Evolutionary conservation across 2,113 vertebrate genomes (phyloP), one percentile per base, ranked within the genome.

Genomic region (Microcebus jonahi): DNA sequence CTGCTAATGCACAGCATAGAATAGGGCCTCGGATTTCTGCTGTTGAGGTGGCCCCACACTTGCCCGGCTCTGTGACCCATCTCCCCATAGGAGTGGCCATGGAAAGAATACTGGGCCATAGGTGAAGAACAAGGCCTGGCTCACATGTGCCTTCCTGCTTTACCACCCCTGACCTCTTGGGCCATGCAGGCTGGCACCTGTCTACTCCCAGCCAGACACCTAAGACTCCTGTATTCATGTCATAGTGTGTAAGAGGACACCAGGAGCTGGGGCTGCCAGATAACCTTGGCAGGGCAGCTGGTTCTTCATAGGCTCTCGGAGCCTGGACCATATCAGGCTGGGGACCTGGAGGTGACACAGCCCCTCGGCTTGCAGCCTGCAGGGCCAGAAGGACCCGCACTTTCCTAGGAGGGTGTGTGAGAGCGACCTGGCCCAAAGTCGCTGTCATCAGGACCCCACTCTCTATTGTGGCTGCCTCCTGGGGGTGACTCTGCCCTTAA

Each of bases 221-320:
- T 77, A 65, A 87, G 90, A 70, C 1, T 4, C 50, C n/a, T 25
- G 71, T 65, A 14, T 55, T 53, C 4, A 14, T 79, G 57, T 67
- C 63, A 50, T 31, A 91, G 84, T 61, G 36, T 27, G 61, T 90
- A 94, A 92, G 91, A 79, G 45, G 83, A 93, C 50, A 76, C 73
- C 39, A 23, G 75, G 31, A 27, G 2, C 6, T 0, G 45, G 63
- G 36, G 34, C 75, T 90, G 81, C 86, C 77, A 70, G 82, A 73
- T 88, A 73, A 75, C 61, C 48, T 73, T n/a, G 85, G 70, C 68
- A 79, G 63, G 36, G 13, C 13, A 50, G n/a, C 34, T 42, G 39
- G 18, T 59, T 71, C n/a, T 73, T 53, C 50, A 61, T 71, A 67
- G 12, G 11, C n/a, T 84, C 20, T 6, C 5, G 5, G 59, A 82